These are phyloP conservation scores for Amyelois transitella DNA, from an alignment of 1,140 invertebrate species.

Conservation along the genomic window DNA sequence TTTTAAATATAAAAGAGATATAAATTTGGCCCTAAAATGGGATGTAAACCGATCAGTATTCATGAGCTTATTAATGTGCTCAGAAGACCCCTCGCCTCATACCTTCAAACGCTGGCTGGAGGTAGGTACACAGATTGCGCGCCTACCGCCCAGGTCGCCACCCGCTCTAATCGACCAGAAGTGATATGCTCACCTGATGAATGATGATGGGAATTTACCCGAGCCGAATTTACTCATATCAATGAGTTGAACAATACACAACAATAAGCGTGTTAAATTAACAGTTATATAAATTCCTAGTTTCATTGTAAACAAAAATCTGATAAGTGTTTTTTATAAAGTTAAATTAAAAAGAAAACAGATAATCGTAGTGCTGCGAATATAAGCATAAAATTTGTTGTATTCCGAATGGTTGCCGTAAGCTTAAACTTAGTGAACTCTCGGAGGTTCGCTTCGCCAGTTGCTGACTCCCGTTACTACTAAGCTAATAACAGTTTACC, in stretches of 20 bases:
- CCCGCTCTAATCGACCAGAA: conserved; percentile 61
- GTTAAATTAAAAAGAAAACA: neutral
- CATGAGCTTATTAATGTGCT: conserved; percentile 56
- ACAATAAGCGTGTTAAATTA: neutral
- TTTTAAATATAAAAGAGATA: neutral
- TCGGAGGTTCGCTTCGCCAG: conserved; percentile 22
- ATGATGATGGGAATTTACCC: conserved; percentile 42
- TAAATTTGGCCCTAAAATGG: neutral
- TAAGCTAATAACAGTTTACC: conserved; percentile 42
- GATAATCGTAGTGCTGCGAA: neutral
- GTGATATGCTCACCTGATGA: conserved; percentile 56
- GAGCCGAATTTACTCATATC: neutral
- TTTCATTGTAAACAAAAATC: too few species aligned
- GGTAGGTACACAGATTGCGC: conserved; percentile 43
- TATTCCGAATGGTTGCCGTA: conserved; percentile 10
- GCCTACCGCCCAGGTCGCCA: conserved; percentile 18
- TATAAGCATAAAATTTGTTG: neutral
- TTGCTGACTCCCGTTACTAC: conserved; percentile 33
- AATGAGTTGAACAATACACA: neutral
- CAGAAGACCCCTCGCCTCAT: conserved; percentile 19
- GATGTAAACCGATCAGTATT: conserved; percentile 38
- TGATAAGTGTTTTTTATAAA: too few species aligned
- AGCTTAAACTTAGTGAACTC: neutral
- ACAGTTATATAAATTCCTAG: too few species aligned
- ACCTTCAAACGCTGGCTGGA: conserved; percentile 12